phyloP scores from a whole-genome alignment of 2,113 vertebrate genomes.

The Ploceus nigricollis region DNA sequence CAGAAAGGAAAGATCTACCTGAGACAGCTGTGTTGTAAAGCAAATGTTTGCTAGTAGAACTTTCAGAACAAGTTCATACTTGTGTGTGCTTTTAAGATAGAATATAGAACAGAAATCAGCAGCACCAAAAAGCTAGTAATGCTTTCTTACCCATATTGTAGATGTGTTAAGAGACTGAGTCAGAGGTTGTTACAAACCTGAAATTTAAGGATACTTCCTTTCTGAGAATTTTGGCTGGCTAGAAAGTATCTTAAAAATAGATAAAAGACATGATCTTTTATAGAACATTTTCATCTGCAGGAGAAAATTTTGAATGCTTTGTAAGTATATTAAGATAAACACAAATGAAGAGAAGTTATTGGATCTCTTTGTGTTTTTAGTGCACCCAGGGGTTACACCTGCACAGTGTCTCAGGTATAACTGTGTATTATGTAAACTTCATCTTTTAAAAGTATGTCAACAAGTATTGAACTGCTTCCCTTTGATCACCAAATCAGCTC shows the following conservation, averaged over 20 bases:
- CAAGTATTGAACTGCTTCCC: background rate
- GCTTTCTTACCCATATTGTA: background rate
- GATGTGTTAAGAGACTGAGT: background rate
- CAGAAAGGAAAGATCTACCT: background rate
- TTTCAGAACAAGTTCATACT: background rate
- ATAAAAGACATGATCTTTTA: background rate
- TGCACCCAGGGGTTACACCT: background rate
- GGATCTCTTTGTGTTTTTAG: background rate
- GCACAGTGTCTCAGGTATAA: background rate
- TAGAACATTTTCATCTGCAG: background rate
- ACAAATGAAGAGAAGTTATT: background rate
- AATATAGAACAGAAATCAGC: background rate
- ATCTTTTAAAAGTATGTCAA: background rate
- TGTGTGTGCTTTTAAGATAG: background rate
- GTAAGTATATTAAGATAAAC: background rate
- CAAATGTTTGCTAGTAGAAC: background rate
- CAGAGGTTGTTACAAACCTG: background rate
- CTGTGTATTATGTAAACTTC: background rate
- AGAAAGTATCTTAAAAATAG: background rate
- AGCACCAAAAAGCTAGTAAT: background rate
- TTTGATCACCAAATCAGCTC: background rate
- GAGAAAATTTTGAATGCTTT: background rate
- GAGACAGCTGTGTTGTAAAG: background rate
- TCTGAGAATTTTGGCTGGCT: background rate
- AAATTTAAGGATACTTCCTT: background rate